Evolutionary conservation across 2,888 invertebrate species (phyloP).

Genomic region (Fabriciana adippe): DNA sequence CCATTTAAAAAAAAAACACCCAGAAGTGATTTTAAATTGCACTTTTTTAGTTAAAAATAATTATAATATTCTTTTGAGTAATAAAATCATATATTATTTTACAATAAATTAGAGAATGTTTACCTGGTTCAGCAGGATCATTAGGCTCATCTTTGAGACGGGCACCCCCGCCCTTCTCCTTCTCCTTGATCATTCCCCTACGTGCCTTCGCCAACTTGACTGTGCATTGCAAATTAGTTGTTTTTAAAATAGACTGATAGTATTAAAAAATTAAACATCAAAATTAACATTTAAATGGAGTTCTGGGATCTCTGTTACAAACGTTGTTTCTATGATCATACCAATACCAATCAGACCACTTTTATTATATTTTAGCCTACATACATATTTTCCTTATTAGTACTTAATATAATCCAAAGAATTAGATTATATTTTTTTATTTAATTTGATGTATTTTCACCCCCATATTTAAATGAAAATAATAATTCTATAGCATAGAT

Average conservation of each 20-base stretch:
- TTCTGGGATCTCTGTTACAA: conserved; percentile 2
- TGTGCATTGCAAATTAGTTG: conserved; percentile 45
- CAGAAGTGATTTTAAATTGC: too few relatives aligned
- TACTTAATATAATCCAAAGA: too few relatives aligned
- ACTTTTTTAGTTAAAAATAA: too few relatives aligned
- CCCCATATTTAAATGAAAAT: too few relatives aligned
- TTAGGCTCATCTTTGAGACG: conserved; percentile 79
- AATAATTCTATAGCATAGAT: too few relatives aligned
- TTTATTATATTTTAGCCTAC: too few relatives aligned
- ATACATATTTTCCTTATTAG: too few relatives aligned
- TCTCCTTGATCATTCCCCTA: conserved; percentile 83
- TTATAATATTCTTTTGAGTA: too few relatives aligned
- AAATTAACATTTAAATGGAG: neutral
- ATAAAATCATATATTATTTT: neutral
- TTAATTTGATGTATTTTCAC: too few relatives aligned
- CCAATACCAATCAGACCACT: too few relatives aligned
- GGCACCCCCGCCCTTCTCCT: conserved; percentile 81
- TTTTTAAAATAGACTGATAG: conserved; percentile 6
- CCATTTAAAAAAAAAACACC: too few relatives aligned
- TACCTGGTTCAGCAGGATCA: conserved; percentile 78
- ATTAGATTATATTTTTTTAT: too few relatives aligned
- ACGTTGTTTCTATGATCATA: neutral
- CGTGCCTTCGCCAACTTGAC: conserved; percentile 84
- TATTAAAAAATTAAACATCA: neutral
- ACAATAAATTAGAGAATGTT: neutral